These are phyloP conservation scores for Xiphophorus birchmanni DNA, from an alignment of 2,797 vertebrate species.

Conservation along the genomic window DNA sequence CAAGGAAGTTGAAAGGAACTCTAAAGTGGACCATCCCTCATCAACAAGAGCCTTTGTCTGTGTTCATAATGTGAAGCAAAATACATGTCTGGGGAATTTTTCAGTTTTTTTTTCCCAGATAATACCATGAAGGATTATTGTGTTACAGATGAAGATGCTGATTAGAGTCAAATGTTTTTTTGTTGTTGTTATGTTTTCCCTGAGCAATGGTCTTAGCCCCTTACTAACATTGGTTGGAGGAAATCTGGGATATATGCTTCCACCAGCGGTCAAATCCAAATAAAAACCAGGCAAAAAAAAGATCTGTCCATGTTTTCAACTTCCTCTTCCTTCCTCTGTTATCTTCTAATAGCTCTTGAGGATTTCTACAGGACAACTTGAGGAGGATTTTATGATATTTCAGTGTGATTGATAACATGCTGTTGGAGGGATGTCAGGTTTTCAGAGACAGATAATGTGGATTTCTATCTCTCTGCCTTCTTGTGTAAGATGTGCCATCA, in stretches of 20 bases:
- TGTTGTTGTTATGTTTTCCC: conserved; percentile 40
- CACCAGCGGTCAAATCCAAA: conserved; percentile 5
- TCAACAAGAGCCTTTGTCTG: conserved; percentile 73
- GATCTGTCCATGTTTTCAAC: conserved; percentile 42
- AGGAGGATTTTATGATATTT: conserved; percentile 81
- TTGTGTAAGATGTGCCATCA: conserved; percentile 76
- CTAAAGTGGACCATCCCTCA: conserved; percentile 65
- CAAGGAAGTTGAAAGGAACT: conserved; percentile 69
- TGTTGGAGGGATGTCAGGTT: conserved; percentile 80
- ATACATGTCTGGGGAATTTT: conserved; percentile 46
- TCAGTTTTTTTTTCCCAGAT: conserved; percentile 13
- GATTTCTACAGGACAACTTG: conserved; percentile 78
- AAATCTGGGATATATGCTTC: conserved; percentile 5
- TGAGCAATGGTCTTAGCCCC: conserved; percentile 13
- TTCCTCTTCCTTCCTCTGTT: conserved; percentile 55
- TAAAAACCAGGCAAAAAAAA: conserved; percentile 25
- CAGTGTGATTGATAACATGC: conserved; percentile 80
- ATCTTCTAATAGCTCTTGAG: conserved; percentile 69
- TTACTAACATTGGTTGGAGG: conserved; percentile 27
- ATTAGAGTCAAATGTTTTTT: conserved; percentile 35
- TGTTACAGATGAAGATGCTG: conserved; percentile 43
- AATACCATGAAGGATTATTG: conserved; percentile 47
- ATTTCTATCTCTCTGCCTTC: conserved; percentile 82
- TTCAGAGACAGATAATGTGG: conserved; percentile 81
- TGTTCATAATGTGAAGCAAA: conserved; percentile 51